These are phyloP conservation scores for Oscheius sp. DNA, from an alignment of 2,888 invertebrate genomes.

Conservation along the genomic window DNA sequence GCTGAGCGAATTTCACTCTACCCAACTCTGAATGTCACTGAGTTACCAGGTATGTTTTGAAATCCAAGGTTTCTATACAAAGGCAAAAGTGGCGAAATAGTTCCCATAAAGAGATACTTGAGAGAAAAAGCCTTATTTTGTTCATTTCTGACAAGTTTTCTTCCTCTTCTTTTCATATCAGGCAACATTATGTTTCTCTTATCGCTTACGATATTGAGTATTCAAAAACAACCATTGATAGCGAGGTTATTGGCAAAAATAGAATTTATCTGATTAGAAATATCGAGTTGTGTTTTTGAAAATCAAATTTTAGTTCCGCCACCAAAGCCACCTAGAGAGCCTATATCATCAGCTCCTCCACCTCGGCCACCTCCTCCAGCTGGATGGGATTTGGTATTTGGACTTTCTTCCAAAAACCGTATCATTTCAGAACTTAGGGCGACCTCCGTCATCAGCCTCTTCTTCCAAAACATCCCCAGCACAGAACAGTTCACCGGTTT, in stretches of 20 bases:
- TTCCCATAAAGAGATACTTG: too few species aligned
- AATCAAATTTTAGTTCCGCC: neutral
- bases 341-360: neutral
- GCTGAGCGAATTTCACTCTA: neutral
- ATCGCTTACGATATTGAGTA: too few species aligned
- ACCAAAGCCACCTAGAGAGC: constrained; percentile 16
- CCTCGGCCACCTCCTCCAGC: constrained; percentile 9
- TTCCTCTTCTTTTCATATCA: neutral
- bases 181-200: too few species aligned
- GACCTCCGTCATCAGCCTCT: neutral
- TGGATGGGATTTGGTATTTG: constrained; percentile 5
- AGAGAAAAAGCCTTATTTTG: too few species aligned
- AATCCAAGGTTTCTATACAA: too few species aligned
- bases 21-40: neutral
- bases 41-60: too few species aligned
- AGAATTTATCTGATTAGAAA: too few species aligned
- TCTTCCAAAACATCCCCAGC: neutral
- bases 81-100: too few species aligned
- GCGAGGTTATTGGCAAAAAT: too few species aligned
- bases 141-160: neutral
- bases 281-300: too few species aligned
- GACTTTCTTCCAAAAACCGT: neutral
- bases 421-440: neutral
- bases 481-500: neutral
- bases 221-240: too few species aligned